These are phyloP conservation scores for Centrocercus urophasianus DNA, from an alignment of 2,113 vertebrate genomes.

Conservation along the genomic window DNA sequence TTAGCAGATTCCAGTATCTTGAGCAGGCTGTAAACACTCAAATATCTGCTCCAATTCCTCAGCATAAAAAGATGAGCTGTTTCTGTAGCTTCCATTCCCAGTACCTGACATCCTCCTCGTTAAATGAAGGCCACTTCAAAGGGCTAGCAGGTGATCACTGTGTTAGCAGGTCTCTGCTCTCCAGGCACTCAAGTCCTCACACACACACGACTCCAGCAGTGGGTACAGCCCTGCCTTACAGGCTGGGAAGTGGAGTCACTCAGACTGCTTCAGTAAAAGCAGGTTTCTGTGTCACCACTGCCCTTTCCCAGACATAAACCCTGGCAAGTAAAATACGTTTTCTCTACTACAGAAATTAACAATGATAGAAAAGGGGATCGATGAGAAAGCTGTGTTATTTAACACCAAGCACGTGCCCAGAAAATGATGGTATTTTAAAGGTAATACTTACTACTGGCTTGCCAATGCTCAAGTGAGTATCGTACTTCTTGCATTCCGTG, in stretches of 20 bases:
- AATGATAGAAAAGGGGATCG: neutral
- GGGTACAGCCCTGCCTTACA: neutral
- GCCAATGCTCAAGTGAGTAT: slow-evolving; percentile 72
- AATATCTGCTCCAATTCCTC: slow-evolving; percentile 26
- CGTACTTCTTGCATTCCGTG: slow-evolving; percentile 75
- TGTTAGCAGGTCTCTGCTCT: neutral
- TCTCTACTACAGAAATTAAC: neutral
- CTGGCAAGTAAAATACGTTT: neutral
- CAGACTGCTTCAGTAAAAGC: neutral
- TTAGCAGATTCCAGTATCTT: neutral
- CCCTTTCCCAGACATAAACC: slow-evolving; percentile 3
- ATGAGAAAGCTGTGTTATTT: neutral
- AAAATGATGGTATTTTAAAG: slow-evolving; percentile 2
- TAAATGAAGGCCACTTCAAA: neutral
- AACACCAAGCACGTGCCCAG: neutral
- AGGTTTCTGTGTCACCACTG: neutral
- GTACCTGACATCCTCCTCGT: neutral
- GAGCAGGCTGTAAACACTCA: neutral
- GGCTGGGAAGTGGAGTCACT: neutral
- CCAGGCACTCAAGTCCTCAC: neutral
- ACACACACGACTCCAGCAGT: neutral
- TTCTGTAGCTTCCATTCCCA: neutral
- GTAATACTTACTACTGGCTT: slow-evolving; percentile 81
- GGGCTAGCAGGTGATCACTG: neutral
- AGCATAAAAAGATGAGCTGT: neutral